phyloP scores from a whole-genome alignment of 2,888 invertebrate species.

The Patella caerulea region DNA sequence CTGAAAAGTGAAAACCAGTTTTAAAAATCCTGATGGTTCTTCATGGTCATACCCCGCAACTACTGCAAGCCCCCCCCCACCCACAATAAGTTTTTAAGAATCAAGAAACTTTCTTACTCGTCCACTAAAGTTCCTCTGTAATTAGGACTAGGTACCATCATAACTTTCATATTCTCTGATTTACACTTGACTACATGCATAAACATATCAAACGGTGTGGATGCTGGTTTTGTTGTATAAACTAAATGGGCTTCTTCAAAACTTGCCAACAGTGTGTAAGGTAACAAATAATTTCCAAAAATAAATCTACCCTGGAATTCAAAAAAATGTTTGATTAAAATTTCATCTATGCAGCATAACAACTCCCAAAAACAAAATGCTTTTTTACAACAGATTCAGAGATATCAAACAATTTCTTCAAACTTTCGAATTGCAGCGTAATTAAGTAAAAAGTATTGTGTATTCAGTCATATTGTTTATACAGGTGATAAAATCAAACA shows the following conservation, averaged over 20 bases:
- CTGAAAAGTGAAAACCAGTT: too few relatives aligned
- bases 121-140: constrained; percentile 85
- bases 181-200: constrained; percentile 97
- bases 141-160: constrained; percentile 95
- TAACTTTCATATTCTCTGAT: constrained; percentile 93
- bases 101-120: constrained; percentile 74
- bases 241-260: constrained; percentile 95
- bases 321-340: neutral
- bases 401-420: too few relatives aligned
- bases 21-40: too few relatives aligned
- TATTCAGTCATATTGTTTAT: too few relatives aligned
- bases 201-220: constrained; percentile 91
- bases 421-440: too few relatives aligned
- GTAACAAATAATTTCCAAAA: constrained; percentile 94
- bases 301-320: constrained; percentile 85
- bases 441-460: too few relatives aligned
- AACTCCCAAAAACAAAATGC: neutral
- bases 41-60: too few relatives aligned
- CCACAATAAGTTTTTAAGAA: too few relatives aligned
- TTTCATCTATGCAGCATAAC: neutral
- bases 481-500: constrained; percentile 34
- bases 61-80: too few relatives aligned
- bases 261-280: constrained; percentile 88
- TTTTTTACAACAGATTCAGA: too few relatives aligned
- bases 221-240: constrained; percentile 95